A percentile compares a stretch with the other conserved stretches of the same genome.
Evolutionary conservation across 2,888 invertebrate genomes (phyloP).

Genomic region (Aporophyla lueneburgensis): DNA sequence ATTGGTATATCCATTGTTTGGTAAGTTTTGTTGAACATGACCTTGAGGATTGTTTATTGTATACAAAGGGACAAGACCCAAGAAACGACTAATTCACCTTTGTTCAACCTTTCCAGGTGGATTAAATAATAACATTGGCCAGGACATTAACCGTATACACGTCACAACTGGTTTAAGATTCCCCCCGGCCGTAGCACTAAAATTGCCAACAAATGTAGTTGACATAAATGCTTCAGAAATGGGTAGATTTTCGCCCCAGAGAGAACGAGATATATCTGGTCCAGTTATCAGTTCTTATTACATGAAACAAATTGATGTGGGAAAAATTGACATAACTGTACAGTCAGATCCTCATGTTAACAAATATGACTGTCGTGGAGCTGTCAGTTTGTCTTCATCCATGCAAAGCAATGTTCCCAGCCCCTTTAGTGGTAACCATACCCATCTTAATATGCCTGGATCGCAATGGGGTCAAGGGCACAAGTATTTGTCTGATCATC

Average conservation of each 20-base stretch:
- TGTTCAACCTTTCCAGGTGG: conserved; percentile 68
- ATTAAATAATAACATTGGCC: conserved; percentile 73
- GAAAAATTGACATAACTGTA: conserved; percentile 80
- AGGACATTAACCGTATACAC: conserved; percentile 89
- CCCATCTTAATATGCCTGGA: conserved; percentile 94
- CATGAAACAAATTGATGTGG: conserved; percentile 73
- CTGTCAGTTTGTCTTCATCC: conserved; percentile 92
- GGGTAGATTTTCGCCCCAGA: conserved; percentile 92
- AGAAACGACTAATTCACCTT: conserved; percentile 17
- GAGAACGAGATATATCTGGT: conserved; percentile 92
- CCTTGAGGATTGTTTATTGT: conserved; percentile 42
- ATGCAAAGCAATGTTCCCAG: conserved; percentile 95
- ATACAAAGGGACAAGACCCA: conserved; percentile 1
- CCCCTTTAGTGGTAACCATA: conserved; percentile 91
- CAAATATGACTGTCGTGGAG: conserved; percentile 93
- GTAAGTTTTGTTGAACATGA: conserved; percentile 56
- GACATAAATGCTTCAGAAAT: conserved; percentile 92
- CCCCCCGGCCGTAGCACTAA: conserved; percentile 89
- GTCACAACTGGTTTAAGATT: conserved; percentile 86
- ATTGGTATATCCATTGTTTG: conserved; percentile 58
- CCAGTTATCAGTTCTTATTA: conserved; percentile 90
- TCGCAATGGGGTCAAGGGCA: conserved; percentile 93
- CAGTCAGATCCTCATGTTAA: conserved; percentile 91
- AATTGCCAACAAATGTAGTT: conserved; percentile 91
- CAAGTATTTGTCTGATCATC: conserved; percentile 93